Evolutionary conservation across 2,888 invertebrate genomes (phyloP).

Genomic region (Tenthredo notha): DNA sequence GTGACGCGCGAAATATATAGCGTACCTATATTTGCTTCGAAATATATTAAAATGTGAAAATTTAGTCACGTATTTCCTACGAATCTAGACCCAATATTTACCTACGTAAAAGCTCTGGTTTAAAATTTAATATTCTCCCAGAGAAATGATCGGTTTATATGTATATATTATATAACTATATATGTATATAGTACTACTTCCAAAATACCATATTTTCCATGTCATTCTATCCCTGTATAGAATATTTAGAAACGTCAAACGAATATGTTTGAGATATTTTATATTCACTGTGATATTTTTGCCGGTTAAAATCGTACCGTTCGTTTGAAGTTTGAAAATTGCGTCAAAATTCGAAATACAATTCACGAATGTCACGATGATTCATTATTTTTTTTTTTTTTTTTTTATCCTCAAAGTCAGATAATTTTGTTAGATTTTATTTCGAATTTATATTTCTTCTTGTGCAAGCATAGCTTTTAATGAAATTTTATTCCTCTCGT

Average conservation of each 20-base stretch:
- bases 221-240: slow-evolving; percentile 1
- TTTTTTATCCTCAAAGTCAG: neutral
- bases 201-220: neutral
- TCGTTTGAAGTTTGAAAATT: neutral
- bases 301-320: neutral
- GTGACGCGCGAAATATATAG: slow-evolving; percentile 18
- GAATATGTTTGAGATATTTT: slow-evolving; percentile 13
- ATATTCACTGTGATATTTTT: neutral
- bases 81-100: slow-evolving; percentile 23
- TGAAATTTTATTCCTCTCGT: neutral
- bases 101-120: slow-evolving; percentile 22
- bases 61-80: slow-evolving; percentile 29
- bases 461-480: neutral
- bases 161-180: neutral
- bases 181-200: neutral
- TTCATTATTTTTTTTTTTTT: neutral
- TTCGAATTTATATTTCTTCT: neutral
- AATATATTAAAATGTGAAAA: slow-evolving; percentile 45
- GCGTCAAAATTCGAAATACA: neutral
- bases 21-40: slow-evolving; percentile 3
- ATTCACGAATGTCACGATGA: neutral
- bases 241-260: slow-evolving; percentile 30
- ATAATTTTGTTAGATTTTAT: neutral
- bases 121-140: slow-evolving; percentile 31
- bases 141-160: slow-evolving; percentile 37